A percentile compares a stretch with the other conserved stretches of the same genome.
Evolutionary conservation across 2,113 vertebrate species (phyloP).

Genomic region (Tragelaphus scriptus): DNA sequence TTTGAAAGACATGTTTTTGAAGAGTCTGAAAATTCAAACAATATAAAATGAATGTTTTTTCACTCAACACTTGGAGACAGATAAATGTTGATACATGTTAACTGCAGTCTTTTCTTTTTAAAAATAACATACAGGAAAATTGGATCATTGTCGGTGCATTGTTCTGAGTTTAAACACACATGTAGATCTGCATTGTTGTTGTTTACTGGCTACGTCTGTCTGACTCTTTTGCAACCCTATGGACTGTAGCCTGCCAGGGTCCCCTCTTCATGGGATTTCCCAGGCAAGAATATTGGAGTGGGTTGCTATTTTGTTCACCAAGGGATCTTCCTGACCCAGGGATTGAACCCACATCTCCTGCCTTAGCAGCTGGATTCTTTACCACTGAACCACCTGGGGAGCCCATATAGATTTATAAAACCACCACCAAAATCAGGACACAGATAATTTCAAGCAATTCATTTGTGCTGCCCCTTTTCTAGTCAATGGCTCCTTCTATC

Average conservation of each 20-base stretch:
- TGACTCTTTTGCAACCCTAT: background rate
- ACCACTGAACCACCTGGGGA: background rate
- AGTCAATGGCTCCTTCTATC: background rate
- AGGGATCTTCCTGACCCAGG: background rate
- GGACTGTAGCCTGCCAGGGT: background rate
- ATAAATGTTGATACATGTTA: background rate
- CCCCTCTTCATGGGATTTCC: background rate
- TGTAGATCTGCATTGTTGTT: background rate
- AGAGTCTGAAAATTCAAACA: constrained; percentile 25
- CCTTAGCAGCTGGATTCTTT: background rate
- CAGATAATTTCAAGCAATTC: background rate
- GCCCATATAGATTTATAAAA: background rate
- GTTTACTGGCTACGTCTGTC: background rate
- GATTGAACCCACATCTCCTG: background rate
- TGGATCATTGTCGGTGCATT: background rate
- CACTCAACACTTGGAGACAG: background rate
- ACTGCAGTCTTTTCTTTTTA: background rate
- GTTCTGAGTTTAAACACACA: background rate
- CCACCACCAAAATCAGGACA: background rate
- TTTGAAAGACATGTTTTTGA: constrained; percentile 4
- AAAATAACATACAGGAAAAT: background rate
- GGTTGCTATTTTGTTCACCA: background rate
- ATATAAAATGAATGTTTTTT: background rate
- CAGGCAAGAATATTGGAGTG: background rate
- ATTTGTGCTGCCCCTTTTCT: background rate